Conservation (phyloP, 2,888 invertebrate genomes). For the Oegoconia quadripuncta region DNA sequence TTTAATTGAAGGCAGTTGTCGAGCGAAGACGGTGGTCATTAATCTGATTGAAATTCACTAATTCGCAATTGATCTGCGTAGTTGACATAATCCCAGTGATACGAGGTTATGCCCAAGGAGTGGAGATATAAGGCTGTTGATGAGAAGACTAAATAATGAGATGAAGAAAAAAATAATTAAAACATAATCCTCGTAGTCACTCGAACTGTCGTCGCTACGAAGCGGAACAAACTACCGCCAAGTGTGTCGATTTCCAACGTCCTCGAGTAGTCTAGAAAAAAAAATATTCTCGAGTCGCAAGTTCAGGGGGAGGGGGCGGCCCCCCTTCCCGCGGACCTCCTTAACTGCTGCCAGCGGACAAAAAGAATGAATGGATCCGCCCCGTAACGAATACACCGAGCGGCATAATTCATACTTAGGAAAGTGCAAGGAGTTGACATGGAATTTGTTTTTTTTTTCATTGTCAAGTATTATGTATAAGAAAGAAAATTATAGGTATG, state of each 20-base stretch:
- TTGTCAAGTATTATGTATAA: slow-evolving; percentile 21
- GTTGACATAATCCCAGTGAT: too few relatives aligned
- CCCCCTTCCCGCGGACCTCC: slow-evolving; percentile 63
- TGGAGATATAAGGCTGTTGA: background rate
- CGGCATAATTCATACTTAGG: slow-evolving; percentile 79
- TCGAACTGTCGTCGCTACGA: slow-evolving; percentile 69
- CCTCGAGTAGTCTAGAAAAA: slow-evolving; percentile 71
- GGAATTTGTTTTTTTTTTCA: slow-evolving; percentile 45
- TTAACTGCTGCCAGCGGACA: slow-evolving; percentile 75
- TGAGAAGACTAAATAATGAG: slow-evolving; percentile 2
- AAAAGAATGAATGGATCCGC: slow-evolving; percentile 79
- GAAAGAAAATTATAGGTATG: too few relatives aligned
- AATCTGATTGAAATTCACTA: too few relatives aligned
- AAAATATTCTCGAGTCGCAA: slow-evolving; percentile 76
- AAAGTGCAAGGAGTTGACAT: slow-evolving; percentile 75
- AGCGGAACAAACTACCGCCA: slow-evolving; percentile 72
- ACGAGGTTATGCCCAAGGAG: too few relatives aligned
- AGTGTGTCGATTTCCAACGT: slow-evolving; percentile 77
- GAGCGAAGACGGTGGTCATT: too few relatives aligned
- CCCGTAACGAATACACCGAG: slow-evolving; percentile 79
- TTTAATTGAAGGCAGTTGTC: too few relatives aligned
- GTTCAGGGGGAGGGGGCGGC: slow-evolving; percentile 54
- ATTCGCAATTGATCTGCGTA: too few relatives aligned
- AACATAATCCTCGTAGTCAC: slow-evolving; percentile 57
- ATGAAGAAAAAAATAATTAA: slow-evolving; percentile 29